Conservation (phyloP, 2,888 invertebrate species). For the Tetragonisca angustula region DNA sequence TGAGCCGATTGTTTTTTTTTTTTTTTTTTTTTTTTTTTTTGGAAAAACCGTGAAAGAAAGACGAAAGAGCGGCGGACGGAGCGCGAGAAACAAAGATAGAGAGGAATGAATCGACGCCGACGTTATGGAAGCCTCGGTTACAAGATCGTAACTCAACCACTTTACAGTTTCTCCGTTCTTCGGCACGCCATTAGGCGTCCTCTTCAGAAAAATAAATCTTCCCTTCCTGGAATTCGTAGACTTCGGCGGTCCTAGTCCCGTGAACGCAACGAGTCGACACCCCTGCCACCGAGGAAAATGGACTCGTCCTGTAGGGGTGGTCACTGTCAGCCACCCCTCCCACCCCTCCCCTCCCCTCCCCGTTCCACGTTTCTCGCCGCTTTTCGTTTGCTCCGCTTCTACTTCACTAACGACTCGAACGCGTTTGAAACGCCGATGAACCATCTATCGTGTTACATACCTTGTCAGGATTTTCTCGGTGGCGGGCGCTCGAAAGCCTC, state of each 20-base stretch:
- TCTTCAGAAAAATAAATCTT: constrained; percentile 83
- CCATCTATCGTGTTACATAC: constrained; percentile 24
- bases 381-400: constrained; percentile 8
- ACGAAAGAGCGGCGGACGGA: background rate
- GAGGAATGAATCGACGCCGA: constrained; percentile 70
- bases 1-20: constrained; percentile 1
- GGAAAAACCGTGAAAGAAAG: background rate
- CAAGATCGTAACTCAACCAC: constrained; percentile 81
- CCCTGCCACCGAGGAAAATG: constrained; percentile 68
- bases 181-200: constrained; percentile 79
- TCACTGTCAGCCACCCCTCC: constrained; percentile 46
- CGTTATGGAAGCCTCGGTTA: constrained; percentile 76
- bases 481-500: background rate
- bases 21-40: too few species aligned
- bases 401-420: background rate
- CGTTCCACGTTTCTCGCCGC: background rate
- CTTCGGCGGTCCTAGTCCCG: constrained; percentile 50
- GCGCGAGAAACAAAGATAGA: constrained; percentile 25
- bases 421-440: constrained; percentile 17
- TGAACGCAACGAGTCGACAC: constrained; percentile 62
- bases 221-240: constrained; percentile 76
- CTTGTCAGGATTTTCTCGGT: background rate
- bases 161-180: constrained; percentile 77
- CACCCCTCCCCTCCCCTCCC: constrained; percentile 9
- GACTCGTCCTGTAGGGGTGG: constrained; percentile 70